Conservation (phyloP, 2,888 invertebrate genomes). For the Caenorhabditis sp. region DNA sequence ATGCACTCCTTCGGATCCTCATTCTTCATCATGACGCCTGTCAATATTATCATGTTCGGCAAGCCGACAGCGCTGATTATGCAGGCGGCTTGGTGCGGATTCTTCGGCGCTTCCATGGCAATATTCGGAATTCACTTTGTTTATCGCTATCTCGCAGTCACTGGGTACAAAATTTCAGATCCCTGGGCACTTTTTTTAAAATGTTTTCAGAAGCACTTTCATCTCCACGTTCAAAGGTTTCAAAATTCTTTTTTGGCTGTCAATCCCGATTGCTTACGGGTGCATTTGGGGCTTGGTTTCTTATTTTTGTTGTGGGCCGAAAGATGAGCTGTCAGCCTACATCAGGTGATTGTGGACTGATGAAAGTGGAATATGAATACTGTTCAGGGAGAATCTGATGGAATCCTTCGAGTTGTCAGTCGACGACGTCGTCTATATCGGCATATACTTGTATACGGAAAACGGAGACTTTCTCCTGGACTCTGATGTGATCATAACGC, state of each 20-base stretch:
- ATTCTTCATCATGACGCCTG: slow-evolving; percentile 24
- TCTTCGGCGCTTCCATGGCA: slow-evolving; percentile 37
- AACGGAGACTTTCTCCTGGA: slow-evolving; percentile 21
- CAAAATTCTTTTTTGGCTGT: slow-evolving; percentile 18
- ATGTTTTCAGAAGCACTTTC: slow-evolving; percentile 1
- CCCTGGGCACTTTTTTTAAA: background rate
- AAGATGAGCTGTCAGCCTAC: slow-evolving; percentile 14
- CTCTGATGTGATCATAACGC: slow-evolving; percentile 8
- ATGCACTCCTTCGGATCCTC: slow-evolving; percentile 31
- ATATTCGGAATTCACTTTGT: slow-evolving; percentile 47
- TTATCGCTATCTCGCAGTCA: slow-evolving; percentile 32
- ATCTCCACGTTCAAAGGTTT: slow-evolving; percentile 33
- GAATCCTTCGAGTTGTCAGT: slow-evolving; percentile 6
- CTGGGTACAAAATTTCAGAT: background rate
- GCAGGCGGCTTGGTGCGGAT: slow-evolving; percentile 35
- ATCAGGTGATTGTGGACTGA: no score
- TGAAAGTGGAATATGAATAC: no score
- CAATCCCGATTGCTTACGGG: slow-evolving; percentile 19
- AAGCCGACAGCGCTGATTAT: background rate
- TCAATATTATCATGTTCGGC: slow-evolving; percentile 1
- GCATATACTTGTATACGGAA: slow-evolving; percentile 18
- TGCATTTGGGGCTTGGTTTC: slow-evolving; percentile 18
- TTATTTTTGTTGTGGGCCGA: slow-evolving; percentile 24
- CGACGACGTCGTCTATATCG: slow-evolving; percentile 21
- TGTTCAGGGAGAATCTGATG: slow-evolving; percentile 10